phyloP scores from a whole-genome alignment of 2,113 vertebrate species.

The Pelecanoides urinatrix region DNA sequence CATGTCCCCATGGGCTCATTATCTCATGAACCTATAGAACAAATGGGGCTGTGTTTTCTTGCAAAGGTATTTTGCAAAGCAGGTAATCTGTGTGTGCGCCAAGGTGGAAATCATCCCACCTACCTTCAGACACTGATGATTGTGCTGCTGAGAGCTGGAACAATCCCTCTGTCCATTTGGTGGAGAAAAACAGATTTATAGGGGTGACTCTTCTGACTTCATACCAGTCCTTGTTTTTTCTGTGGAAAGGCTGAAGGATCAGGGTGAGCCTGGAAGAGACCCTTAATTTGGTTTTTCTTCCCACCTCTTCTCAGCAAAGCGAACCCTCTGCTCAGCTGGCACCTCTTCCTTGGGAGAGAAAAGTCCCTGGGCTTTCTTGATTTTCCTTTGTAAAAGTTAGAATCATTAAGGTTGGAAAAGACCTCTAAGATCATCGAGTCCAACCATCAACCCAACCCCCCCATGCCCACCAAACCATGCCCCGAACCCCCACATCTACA shows the following conservation, averaged over 20 bases:
- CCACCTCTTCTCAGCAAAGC: background rate
- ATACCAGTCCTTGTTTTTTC: fast-evolving
- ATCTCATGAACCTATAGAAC: background rate
- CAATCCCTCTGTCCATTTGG: no score
- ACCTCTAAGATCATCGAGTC: no score
- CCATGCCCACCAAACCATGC: no score
- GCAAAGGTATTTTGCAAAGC: background rate
- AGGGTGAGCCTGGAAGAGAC: background rate
- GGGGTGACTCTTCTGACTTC: background rate
- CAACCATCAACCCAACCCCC: no score
- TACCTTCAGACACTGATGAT: fast-evolving
- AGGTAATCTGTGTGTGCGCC: fast-evolving
- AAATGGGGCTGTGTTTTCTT: background rate
- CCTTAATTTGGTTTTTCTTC: background rate
- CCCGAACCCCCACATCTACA: no score
- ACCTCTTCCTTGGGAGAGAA: background rate
- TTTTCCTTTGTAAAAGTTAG: background rate
- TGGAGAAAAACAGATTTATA: background rate
- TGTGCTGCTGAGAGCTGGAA: background rate
- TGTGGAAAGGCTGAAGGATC: background rate
- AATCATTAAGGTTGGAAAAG: no score
- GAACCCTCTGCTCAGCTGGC: background rate
- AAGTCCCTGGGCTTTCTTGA: background rate
- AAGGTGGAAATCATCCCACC: background rate
- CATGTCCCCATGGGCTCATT: fast-evolving